Evolutionary conservation across 2,888 invertebrate genomes (phyloP).

Genomic region (Drosophila nigritarsus): DNA sequence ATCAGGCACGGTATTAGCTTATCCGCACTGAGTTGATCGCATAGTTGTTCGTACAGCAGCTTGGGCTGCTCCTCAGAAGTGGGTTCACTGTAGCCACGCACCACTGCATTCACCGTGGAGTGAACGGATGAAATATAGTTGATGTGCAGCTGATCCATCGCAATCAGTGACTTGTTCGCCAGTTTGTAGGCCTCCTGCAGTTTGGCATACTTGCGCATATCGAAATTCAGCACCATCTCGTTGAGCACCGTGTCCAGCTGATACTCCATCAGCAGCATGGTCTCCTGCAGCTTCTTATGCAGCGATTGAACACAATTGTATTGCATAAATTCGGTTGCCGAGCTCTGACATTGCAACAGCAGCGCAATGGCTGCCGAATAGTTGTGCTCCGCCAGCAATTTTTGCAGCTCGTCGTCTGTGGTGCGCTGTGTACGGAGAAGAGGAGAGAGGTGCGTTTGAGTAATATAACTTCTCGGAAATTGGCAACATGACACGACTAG

Average conservation of each 20-base stretch:
- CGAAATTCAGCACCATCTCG: slow-evolving; percentile 89
- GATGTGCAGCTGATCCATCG: slow-evolving; percentile 97
- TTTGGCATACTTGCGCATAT: slow-evolving; percentile 91
- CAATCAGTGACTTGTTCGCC: slow-evolving; percentile 95
- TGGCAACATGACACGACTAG: neutral
- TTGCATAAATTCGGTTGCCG: slow-evolving; percentile 93
- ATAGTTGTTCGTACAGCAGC: slow-evolving; percentile 92
- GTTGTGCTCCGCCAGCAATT: slow-evolving; percentile 92
- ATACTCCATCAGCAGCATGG: slow-evolving; percentile 95
- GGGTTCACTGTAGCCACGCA: slow-evolving; percentile 86
- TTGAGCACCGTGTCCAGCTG: slow-evolving; percentile 94
- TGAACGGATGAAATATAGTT: slow-evolving; percentile 97
- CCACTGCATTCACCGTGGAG: slow-evolving; percentile 88
- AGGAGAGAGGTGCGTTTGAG: neutral
- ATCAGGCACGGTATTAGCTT: slow-evolving; percentile 89
- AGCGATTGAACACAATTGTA: slow-evolving; percentile 96
- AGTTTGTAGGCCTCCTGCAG: slow-evolving; percentile 94
- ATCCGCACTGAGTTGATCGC: slow-evolving; percentile 85
- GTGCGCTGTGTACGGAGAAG: slow-evolving; percentile 79
- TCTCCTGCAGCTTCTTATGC: slow-evolving; percentile 94
- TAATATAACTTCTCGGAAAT: neutral
- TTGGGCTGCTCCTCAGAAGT: slow-evolving; percentile 87
- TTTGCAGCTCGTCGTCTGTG: slow-evolving; percentile 93
- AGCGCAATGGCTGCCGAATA: slow-evolving; percentile 96
- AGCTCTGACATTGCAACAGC: slow-evolving; percentile 93